These are phyloP conservation scores for Leptopilina clavipes DNA, from an alignment of 1,140 invertebrate genomes.

Conservation along the genomic window DNA sequence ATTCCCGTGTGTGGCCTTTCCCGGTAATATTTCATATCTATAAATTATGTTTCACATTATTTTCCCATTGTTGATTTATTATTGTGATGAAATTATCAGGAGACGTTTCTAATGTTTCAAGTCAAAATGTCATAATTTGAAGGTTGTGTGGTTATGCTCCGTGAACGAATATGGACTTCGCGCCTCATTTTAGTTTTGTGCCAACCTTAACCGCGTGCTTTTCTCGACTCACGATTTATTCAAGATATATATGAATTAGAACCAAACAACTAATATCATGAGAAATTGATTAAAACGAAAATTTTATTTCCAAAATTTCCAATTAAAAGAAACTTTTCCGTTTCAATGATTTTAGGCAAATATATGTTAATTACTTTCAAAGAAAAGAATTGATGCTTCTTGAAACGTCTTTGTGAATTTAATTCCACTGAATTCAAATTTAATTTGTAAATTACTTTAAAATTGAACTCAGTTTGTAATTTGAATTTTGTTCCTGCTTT, in stretches of 20 bases:
- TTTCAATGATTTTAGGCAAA: background rate
- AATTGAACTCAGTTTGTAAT: no score
- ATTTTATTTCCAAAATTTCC: no score
- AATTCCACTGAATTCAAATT: no score
- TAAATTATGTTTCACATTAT: background rate
- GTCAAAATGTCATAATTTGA: background rate
- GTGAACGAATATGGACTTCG: constrained; percentile 20
- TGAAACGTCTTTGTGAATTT: no score
- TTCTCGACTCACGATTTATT: background rate
- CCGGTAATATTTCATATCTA: background rate
- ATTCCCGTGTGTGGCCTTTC: background rate
- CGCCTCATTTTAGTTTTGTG: constrained; percentile 19
- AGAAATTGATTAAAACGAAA: no score
- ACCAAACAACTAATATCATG: no score
- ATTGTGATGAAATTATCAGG: background rate
- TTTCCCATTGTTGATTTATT: background rate
- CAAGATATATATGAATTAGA: no score
- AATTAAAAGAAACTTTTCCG: no score
- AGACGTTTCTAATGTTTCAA: background rate
- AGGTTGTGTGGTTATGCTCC: constrained; percentile 17
- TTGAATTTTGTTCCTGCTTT: no score
- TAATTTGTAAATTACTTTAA: no score
- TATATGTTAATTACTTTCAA: constrained; percentile 2
- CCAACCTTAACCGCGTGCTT: constrained; percentile 9
- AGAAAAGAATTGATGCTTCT: background rate